Conservation (phyloP, 92 coral and sea anemone species). For the Meandrina meandrites region DNA sequence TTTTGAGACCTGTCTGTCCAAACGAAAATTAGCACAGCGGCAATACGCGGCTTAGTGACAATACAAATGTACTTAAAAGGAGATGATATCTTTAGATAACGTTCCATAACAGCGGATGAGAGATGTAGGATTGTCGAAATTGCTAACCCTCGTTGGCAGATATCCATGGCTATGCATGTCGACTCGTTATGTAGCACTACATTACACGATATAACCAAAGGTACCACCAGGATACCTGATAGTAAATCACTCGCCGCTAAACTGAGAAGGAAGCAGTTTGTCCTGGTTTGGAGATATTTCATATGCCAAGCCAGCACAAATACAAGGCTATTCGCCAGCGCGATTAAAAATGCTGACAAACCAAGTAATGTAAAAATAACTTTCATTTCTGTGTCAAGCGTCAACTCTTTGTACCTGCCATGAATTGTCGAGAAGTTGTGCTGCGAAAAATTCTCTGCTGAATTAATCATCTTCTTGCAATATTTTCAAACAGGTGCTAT, state of each 20-base stretch:
- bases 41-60: conserved; percentile 46
- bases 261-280: conserved; percentile 68
- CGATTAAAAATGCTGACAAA: conserved; percentile 33
- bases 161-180: conserved; percentile 72
- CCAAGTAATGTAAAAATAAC: conserved; percentile 34
- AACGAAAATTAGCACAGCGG: not conserved
- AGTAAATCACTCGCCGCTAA: conserved; percentile 65
- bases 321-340: conserved; percentile 54
- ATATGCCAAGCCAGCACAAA: conserved; percentile 45
- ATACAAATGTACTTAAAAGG: conserved; percentile 50
- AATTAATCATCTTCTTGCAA: not conserved
- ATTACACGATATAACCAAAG: conserved; percentile 50
- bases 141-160: conserved; percentile 70
- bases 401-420: not conserved
- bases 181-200: not conserved
- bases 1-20: no score
- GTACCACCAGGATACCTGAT: conserved; percentile 58
- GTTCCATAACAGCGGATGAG: conserved; percentile 53
- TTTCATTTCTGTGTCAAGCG: conserved; percentile 1
- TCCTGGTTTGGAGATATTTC: conserved; percentile 44
- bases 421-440: not conserved
- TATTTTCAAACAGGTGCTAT: not conserved
- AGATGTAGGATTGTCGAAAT: conserved; percentile 75
- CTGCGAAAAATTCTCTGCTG: not conserved
- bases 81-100: conserved; percentile 64